phyloP scores from a whole-genome alignment of 2,888 invertebrate species.

The Ptycholaimellus sp. region DNA sequence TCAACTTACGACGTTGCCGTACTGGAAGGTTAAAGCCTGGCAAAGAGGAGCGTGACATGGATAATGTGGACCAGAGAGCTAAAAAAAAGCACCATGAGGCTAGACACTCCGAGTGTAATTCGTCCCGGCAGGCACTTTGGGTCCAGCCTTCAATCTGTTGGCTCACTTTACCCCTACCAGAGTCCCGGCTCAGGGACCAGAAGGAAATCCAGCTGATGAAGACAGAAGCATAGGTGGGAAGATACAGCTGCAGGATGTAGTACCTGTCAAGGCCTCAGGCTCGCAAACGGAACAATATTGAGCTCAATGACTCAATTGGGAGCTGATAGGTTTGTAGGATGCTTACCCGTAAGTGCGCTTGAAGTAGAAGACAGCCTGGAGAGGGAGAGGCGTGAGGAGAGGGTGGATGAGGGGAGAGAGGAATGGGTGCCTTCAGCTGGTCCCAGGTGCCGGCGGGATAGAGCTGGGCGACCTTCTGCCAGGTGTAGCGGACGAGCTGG shows the following conservation, averaged over 20 bases:
- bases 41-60: neutral
- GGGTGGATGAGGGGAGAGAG: too few species aligned
- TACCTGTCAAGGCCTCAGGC: constrained; percentile 3
- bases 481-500: constrained; percentile 9
- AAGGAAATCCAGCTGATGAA: constrained; percentile 11
- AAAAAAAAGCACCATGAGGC: too few species aligned
- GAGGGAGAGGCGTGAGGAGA: too few species aligned
- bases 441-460: constrained; percentile 11
- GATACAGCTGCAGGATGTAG: constrained; percentile 8
- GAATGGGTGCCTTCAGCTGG: constrained; percentile 5
- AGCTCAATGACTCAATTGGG: too few species aligned
- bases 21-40: constrained; percentile 9
- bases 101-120: constrained; percentile 8
- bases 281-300: too few species aligned
- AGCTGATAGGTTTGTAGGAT: too few species aligned
- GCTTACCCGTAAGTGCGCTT: constrained; percentile 5
- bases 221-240: constrained; percentile 8
- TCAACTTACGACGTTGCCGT: constrained; percentile 9
- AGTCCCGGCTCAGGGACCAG: too few species aligned
- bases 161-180: too few species aligned
- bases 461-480: constrained; percentile 8
- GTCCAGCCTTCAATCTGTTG: too few species aligned
- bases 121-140: constrained; percentile 9
- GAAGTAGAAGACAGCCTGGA: constrained; percentile 8
- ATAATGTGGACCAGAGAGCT: constrained; percentile 2